Evolutionary conservation across 2,888 invertebrate genomes (phyloP).

Genomic region (Chaetoderma sp.): DNA sequence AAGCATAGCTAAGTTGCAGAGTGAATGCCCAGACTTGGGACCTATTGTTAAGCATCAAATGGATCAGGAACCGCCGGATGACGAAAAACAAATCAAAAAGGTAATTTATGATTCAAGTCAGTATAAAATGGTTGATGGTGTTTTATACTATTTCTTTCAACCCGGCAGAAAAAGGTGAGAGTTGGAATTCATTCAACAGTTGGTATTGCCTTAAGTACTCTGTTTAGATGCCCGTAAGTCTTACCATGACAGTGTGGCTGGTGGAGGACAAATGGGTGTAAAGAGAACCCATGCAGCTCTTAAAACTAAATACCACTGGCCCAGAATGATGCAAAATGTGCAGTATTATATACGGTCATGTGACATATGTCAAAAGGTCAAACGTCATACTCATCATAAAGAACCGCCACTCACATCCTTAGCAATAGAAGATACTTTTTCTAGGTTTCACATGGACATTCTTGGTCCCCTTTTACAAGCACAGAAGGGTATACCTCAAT

Average conservation of each 20-base stretch:
- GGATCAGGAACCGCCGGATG: constrained; percentile 18
- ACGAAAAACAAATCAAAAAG: constrained; percentile 17
- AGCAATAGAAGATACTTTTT: constrained; percentile 10
- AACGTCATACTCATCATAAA: constrained; percentile 18
- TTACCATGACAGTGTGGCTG: constrained; percentile 33
- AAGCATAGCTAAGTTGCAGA: constrained; percentile 21
- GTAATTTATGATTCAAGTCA: constrained; percentile 11
- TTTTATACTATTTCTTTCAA: constrained; percentile 29
- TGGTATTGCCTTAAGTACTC: constrained; percentile 26
- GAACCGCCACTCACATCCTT: constrained; percentile 23
- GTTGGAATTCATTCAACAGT: constrained; percentile 7
- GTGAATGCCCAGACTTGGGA: constrained; percentile 14
- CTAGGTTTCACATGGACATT: too few species aligned
- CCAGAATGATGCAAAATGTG: constrained; percentile 33
- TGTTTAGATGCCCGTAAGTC: constrained; percentile 25
- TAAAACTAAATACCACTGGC: constrained; percentile 35
- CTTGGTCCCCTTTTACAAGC: too few species aligned
- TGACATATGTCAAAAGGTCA: constrained; percentile 24
- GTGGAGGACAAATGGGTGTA: constrained; percentile 27
- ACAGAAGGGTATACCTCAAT: too few species aligned
- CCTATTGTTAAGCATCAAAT: constrained; percentile 15
- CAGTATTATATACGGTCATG: constrained; percentile 25
- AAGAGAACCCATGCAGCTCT: constrained; percentile 31
- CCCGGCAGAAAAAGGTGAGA: constrained; percentile 7
- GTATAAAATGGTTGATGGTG: constrained; percentile 19